Evolutionary conservation across 2,888 invertebrate species (phyloP).

Genomic region (Caenorhabditis doughertyi): DNA sequence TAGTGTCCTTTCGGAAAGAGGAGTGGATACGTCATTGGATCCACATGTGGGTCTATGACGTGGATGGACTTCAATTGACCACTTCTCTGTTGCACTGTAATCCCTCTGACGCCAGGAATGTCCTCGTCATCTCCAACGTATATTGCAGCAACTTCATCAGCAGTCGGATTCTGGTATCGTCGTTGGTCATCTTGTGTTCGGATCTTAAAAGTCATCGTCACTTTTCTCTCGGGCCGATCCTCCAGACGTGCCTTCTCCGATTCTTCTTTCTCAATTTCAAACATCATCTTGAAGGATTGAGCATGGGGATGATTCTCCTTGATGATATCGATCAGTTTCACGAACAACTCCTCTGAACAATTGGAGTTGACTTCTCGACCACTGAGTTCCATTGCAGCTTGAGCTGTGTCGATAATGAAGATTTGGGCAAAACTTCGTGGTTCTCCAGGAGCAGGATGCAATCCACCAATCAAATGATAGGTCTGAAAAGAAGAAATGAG

Average conservation of each 20-base stretch:
- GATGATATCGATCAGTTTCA: neutral
- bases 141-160: neutral
- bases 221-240: neutral
- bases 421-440: neutral
- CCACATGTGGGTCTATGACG: too few relatives aligned
- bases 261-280: neutral
- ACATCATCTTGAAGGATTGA: too few relatives aligned
- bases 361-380: neutral
- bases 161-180: conserved; percentile 6
- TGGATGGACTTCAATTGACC: too few relatives aligned
- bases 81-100: too few relatives aligned
- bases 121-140: too few relatives aligned
- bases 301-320: too few relatives aligned
- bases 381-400: neutral
- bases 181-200: neutral
- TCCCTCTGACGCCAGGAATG: too few relatives aligned
- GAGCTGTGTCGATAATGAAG: neutral
- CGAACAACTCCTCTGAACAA: neutral
- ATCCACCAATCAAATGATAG: neutral
- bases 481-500: too few relatives aligned
- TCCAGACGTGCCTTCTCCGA: neutral
- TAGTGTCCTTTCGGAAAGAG: too few relatives aligned
- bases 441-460: neutral
- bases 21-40: too few relatives aligned
- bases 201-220: neutral